These are phyloP conservation scores for Sitophilus oryzae DNA, from an alignment of 1,140 invertebrate species.

Conservation along the genomic window DNA sequence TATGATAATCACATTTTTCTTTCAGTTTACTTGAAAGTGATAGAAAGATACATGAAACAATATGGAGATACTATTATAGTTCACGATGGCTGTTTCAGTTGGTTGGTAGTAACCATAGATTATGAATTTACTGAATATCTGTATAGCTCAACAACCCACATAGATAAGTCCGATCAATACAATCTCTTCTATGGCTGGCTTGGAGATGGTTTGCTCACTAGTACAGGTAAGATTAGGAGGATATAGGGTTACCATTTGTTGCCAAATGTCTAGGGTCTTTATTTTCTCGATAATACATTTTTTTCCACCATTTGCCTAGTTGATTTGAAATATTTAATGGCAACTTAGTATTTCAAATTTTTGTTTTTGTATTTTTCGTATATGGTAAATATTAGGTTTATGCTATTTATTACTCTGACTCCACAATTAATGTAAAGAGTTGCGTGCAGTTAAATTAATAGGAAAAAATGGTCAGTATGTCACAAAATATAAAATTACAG, in stretches of 20 bases:
- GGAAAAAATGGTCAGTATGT: no score
- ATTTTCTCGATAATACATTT: no score
- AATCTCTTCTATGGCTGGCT: slow-evolving; percentile 70
- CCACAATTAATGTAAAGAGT: no score
- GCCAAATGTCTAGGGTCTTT: no score
- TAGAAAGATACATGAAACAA: slow-evolving; percentile 20
- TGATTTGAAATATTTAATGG: no score
- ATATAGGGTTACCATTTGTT: background rate
- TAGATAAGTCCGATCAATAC: slow-evolving; percentile 70
- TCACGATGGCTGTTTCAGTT: slow-evolving; percentile 13
- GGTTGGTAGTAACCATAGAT: slow-evolving; percentile 22
- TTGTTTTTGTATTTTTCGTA: no score
- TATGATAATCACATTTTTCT: slow-evolving; percentile 6
- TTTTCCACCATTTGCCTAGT: no score
- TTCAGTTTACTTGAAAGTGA: slow-evolving; percentile 21
- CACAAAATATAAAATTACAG: no score
- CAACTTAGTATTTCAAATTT: no score
- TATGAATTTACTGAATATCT: slow-evolving; percentile 44
- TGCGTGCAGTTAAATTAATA: no score
- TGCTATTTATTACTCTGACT: no score
- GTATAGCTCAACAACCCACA: slow-evolving; percentile 62
- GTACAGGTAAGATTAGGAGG: slow-evolving; percentile 44
- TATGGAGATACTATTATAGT: slow-evolving; percentile 17
- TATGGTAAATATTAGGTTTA: no score
- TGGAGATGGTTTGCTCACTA: slow-evolving; percentile 68